Percentiles rank a stretch among this genome's conserved stretches.
Evolutionary conservation across 2,888 invertebrate species (phyloP).

Genomic region (Ectropis crepuscularia): DNA sequence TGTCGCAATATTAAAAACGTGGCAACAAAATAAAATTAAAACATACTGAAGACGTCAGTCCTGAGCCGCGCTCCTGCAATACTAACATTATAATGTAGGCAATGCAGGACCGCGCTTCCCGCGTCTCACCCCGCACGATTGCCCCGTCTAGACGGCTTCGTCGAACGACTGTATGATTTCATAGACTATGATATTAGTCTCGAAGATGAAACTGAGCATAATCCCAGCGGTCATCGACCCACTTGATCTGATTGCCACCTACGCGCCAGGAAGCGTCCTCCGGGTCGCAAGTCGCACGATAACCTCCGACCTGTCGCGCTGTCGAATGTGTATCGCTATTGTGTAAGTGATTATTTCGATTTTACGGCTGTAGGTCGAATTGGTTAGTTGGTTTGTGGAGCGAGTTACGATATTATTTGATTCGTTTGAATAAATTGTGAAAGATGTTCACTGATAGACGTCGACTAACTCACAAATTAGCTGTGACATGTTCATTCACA

Average conservation of each 20-base stretch:
- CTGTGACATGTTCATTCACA: no score
- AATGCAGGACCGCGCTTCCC: no score
- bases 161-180: no score
- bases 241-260: constrained; percentile 34
- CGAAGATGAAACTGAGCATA: neutral
- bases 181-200: neutral
- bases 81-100: no score
- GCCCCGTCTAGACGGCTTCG: no score
- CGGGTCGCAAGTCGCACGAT: constrained; percentile 25
- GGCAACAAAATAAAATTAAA: no score
- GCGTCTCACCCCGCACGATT: no score
- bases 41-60: no score
- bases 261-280: constrained; percentile 37
- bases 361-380: constrained; percentile 26
- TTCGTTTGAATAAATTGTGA: constrained; percentile 3
- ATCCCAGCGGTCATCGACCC: constrained; percentile 30
- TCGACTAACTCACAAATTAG: no score
- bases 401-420: constrained; percentile 16
- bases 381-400: constrained; percentile 24
- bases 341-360: constrained; percentile 31
- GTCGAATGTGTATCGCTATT: constrained; percentile 27
- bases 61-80: no score
- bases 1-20: no score
- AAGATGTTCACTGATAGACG: neutral
- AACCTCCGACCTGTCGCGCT: constrained; percentile 24